Conservation (phyloP, 2,797 vertebrate species). For the Cuniculus paca region DNA sequence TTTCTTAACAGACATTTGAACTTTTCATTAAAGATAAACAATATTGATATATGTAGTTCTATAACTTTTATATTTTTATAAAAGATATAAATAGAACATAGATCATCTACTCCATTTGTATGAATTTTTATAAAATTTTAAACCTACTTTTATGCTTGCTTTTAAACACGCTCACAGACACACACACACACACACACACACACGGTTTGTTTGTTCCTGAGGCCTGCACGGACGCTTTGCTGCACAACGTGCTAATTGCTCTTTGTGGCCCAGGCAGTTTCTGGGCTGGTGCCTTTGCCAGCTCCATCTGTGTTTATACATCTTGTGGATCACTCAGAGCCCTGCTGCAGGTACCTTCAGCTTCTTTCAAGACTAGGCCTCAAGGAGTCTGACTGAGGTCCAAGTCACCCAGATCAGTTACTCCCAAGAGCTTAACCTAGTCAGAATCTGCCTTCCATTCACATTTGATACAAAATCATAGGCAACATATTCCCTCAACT, state of each 20-base stretch:
- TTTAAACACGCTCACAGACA: conserved; percentile 7
- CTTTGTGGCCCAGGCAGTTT: conserved; percentile 64
- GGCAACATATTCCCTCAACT: conserved; percentile 81
- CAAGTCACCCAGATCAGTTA: conserved; percentile 86
- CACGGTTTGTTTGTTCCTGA: conserved; percentile 59
- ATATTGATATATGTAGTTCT: background rate
- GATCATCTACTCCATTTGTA: conserved; percentile 26
- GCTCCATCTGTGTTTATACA: conserved; percentile 87
- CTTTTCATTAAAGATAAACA: conserved; percentile 12
- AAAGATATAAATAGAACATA: conserved; percentile 2
- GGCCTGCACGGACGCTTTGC: conserved; percentile 17
- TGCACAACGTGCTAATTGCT: conserved; percentile 65
- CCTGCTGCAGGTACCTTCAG: conserved; percentile 80
- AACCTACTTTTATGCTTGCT: conserved; percentile 39
- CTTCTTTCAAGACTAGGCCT: conserved; percentile 86
- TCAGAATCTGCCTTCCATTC: conserved; percentile 86
- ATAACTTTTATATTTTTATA: background rate
- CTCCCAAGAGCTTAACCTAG: conserved; percentile 81
- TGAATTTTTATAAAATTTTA: conserved; percentile 38
- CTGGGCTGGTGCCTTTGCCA: conserved; percentile 67
- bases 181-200: background rate
- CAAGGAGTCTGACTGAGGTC: conserved; percentile 85
- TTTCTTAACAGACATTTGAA: conserved; percentile 21
- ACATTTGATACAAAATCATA: conserved; percentile 87
- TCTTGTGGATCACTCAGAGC: conserved; percentile 79